Base-by-base conservation (phyloP, 2,113 vertebrate species). In the Lycocorax pyrrhopterus region DNA sequence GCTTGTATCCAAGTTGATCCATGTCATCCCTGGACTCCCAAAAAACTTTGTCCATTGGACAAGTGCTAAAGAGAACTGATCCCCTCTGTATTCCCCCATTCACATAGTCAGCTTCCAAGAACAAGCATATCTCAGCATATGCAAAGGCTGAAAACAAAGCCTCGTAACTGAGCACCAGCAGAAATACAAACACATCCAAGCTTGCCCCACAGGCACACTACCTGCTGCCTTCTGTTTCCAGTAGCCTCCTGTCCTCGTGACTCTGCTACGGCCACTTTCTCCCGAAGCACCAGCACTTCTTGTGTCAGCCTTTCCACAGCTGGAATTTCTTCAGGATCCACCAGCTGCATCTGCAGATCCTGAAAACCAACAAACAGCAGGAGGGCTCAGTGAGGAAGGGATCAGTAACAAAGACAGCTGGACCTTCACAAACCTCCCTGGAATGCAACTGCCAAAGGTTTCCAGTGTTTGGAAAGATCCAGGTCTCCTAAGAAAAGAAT, bases 281-380 rank as follows among this genome's bases (percentile, higher is more conserved):
- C 98, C 89, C 97, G 98, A 84, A 99, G 98, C 52, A 98, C 93
- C 94, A 99, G 97, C 39, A 99, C 97, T 96, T 99, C 98, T 83
- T 98, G 98, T 13, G 98, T 99, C 85, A 99, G 97, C 41, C 96
- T 97, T 92, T 99, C 98, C 64, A 99, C 15, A 59, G 98, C 98
- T n/a, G 98, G 98, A 87, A 99, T 98, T 59, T 97, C 98, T 82
- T 98, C 98, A 10, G 98, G 98, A 66, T 99, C 98, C 56, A 98
- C 98, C 96, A 99, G 90, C 85, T 99, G 98, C 97, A 97, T 98
- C 56, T 99, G 99, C 87, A 99, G 95, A 93, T 99, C 98, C 99
- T 99, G 92, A 67, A 97, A 89, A 84, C 21, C 32, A 94, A 95
- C 58, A 77, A 91, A 96, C 62, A 86, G 66, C 64, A 94, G 43